Base-by-base conservation (phyloP, 2,888 invertebrate species). In the Cyrtodaria siliqua region DNA sequence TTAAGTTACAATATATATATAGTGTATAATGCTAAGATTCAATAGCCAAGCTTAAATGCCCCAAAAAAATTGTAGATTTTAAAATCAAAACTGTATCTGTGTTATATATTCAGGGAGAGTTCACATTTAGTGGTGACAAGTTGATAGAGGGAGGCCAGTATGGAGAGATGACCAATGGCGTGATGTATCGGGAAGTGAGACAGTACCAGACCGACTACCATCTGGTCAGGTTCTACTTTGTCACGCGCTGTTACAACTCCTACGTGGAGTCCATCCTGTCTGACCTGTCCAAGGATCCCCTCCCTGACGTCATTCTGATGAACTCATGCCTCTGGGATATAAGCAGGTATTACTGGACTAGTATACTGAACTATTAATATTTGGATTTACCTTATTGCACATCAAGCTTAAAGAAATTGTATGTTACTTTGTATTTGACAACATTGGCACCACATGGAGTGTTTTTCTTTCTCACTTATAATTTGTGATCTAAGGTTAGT, bases 311-410 rank as follows among this genome's bases (percentile, higher is more conserved):
- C 0, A 86, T 94, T n/a, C 86, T 94, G 12, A 92, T 94, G 89
- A 94, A 94, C 82, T 93, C 93, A 29, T 94, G 94, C 71, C 86
- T 94, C 0, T 94, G 94, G 94, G 94, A 94, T 78, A 89, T 93
- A 3, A 91, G 91, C 53, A 91, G 93, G 93, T 93, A 70, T 12
- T 33, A n/a, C n/a, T n/a, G n/a, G n/a, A n/a, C n/a, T n/a, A n/a
- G n/a, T n/a, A n/a, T n/a, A n/a, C n/a, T n/a, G n/a, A n/a, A n/a
- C n/a, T n/a, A n/a, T n/a, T n/a, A n/a, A n/a, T n/a, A n/a, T n/a
- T n/a, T n/a, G n/a, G n/a, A n/a, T n/a, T n/a, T n/a, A n/a, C n/a
- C n/a, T n/a, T n/a, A n/a, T n/a, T n/a, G n/a, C n/a, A n/a, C n/a
- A n/a, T n/a, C n/a, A n/a, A n/a, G n/a, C n/a, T n/a, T n/a, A n/a